Evolutionary conservation across 2,797 vertebrate species (phyloP).

Genomic region (Podargus strigoides): DNA sequence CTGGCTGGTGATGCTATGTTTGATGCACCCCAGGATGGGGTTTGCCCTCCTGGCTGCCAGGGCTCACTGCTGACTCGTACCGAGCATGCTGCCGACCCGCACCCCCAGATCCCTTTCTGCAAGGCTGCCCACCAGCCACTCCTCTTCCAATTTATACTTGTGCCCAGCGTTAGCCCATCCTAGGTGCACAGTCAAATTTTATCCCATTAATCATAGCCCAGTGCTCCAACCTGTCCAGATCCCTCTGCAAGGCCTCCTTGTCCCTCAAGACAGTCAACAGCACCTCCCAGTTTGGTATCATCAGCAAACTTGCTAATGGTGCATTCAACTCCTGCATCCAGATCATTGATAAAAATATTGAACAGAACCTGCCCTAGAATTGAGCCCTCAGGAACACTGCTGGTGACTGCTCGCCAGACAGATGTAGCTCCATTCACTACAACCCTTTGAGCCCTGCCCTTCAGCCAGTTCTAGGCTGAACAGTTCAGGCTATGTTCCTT

Average conservation of each 20-base stretch:
- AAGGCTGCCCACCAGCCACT: background rate
- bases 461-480: background rate
- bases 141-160: fast-evolving
- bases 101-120: background rate
- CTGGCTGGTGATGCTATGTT: background rate
- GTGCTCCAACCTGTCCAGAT: background rate
- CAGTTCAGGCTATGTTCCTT: background rate
- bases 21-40: too few species aligned
- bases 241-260: background rate
- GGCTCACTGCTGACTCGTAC: fast-evolving
- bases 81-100: background rate
- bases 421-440: background rate
- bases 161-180: fast-evolving
- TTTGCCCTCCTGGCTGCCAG: too few species aligned
- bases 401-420: background rate
- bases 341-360: fast-evolving
- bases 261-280: background rate
- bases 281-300: background rate
- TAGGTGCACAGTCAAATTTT: too few species aligned
- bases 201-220: background rate
- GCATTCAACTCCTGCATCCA: background rate
- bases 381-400: background rate
- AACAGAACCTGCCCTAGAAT: background rate
- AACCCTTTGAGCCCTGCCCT: too few species aligned
- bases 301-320: background rate